These are phyloP conservation scores for Cyrtorhinus lividipennis DNA, from an alignment of 1,140 invertebrate species.

Conservation along the genomic window DNA sequence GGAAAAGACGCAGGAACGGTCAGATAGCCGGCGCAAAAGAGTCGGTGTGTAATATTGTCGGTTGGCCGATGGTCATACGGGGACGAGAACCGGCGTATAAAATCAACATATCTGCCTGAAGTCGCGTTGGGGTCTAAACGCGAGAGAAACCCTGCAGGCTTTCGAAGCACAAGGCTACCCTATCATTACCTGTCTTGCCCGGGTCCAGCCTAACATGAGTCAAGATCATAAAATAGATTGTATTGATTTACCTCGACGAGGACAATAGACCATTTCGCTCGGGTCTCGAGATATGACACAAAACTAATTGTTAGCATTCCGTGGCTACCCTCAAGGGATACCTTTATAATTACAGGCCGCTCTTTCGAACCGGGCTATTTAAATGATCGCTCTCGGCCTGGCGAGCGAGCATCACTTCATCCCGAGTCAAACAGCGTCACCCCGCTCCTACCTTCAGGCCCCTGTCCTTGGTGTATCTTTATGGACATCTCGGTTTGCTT, in stretches of 20 bases:
- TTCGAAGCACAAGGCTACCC: background rate
- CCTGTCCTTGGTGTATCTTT: background rate
- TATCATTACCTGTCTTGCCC: slow-evolving; percentile 9
- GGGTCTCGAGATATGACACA: slow-evolving; percentile 13
- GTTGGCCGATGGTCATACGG: background rate
- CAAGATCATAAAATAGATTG: slow-evolving; percentile 16
- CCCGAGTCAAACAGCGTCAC: background rate
- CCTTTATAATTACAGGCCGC: slow-evolving; percentile 16
- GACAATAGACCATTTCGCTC: slow-evolving; percentile 14
- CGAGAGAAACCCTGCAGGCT: no score
- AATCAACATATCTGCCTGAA: slow-evolving; percentile 10
- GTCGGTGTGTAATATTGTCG: slow-evolving; percentile 9
- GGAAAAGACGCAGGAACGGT: no score
- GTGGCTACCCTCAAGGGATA: slow-evolving; percentile 7
- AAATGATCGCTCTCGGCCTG: slow-evolving; percentile 7
- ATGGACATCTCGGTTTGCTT: slow-evolving; percentile 10
- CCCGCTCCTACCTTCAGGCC: background rate
- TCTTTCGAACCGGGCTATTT: background rate
- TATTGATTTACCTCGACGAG: slow-evolving; percentile 15
- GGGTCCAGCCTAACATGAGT: slow-evolving; percentile 7
- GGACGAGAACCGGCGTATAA: slow-evolving; percentile 5
- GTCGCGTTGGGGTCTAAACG: background rate
- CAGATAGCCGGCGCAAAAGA: no score
- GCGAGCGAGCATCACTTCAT: slow-evolving; percentile 4
- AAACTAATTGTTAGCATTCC: slow-evolving; percentile 17